Evolutionary conservation across 2,113 vertebrate genomes (phyloP).

Genomic region (Telmatochromis sp.): DNA sequence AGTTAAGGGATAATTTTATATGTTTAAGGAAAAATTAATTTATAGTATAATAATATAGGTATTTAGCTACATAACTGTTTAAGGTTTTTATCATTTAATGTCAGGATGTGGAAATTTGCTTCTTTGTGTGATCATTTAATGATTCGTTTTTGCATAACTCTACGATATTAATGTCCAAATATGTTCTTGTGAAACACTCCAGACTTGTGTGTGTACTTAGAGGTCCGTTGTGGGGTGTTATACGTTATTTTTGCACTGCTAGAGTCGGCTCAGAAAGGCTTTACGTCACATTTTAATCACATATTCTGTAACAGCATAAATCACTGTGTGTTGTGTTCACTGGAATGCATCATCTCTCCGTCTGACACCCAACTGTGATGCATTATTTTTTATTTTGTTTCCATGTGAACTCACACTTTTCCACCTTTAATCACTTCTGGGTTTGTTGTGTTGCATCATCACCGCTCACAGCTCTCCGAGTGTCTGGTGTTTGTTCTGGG

Average conservation of each 20-base stretch:
- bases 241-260: background rate
- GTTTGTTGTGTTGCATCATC: background rate
- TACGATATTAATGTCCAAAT: fast-evolving
- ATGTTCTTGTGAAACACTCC: background rate
- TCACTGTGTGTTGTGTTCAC: constrained; percentile 11
- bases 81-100: background rate
- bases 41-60: fast-evolving
- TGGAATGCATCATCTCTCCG: constrained; percentile 18
- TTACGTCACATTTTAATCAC: background rate
- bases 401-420: background rate
- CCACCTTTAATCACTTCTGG: background rate
- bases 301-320: background rate
- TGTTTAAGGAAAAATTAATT: fast-evolving
- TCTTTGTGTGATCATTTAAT: background rate
- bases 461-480: background rate
- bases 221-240: fast-evolving
- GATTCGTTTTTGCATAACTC: fast-evolving
- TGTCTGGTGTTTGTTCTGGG: background rate
- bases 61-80: background rate
- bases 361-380: constrained; percentile 2
- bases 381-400: constrained; percentile 10
- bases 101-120: fast-evolving
- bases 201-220: background rate
- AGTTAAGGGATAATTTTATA: fast-evolving
- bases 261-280: background rate